A percentile compares a stretch with the other conserved stretches of the same genome.
Conservation (phyloP, 23 tunicate species). For the Styela clava region DNA sequence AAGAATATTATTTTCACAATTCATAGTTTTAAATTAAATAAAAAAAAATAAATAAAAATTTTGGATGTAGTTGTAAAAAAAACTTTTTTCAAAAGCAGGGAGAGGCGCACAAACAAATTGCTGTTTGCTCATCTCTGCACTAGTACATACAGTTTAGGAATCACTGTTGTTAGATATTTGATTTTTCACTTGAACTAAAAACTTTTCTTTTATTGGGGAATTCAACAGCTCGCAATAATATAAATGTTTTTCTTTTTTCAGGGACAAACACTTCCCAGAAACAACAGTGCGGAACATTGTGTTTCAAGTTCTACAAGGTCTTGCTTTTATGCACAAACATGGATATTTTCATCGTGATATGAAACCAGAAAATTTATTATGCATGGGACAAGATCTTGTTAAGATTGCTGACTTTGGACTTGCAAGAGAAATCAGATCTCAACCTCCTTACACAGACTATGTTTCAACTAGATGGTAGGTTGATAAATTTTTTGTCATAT, state of each 20-base stretch:
- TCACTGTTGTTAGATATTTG: no score
- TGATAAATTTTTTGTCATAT: neutral
- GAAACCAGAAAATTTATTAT: constrained; percentile 96
- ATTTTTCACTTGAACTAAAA: no score
- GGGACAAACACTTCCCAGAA: constrained; percentile 75
- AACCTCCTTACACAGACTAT: constrained; percentile 99
- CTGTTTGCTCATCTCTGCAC: no score
- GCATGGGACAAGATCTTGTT: constrained; percentile 98
- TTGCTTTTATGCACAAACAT: constrained; percentile 95
- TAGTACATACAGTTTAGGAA: no score
- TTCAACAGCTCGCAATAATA: no score
- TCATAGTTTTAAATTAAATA: no score
- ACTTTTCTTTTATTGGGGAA: no score
- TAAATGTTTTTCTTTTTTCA: constrained; percentile 33
- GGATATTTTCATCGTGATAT: constrained; percentile 95
- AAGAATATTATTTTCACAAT: no score
- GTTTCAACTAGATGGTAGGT: constrained; percentile 98
- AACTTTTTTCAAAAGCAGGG: no score
- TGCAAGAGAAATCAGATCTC: constrained; percentile 94
- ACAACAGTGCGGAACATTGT: constrained; percentile 90
- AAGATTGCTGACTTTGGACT: constrained; percentile 99
- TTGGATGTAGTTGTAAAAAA: no score
- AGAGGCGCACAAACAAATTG: no score
- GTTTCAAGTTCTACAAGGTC: constrained; percentile 88
- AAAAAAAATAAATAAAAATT: no score